These are phyloP conservation scores for Tachuris rubrigastra DNA, from an alignment of 2,113 vertebrate species.

Conservation along the genomic window DNA sequence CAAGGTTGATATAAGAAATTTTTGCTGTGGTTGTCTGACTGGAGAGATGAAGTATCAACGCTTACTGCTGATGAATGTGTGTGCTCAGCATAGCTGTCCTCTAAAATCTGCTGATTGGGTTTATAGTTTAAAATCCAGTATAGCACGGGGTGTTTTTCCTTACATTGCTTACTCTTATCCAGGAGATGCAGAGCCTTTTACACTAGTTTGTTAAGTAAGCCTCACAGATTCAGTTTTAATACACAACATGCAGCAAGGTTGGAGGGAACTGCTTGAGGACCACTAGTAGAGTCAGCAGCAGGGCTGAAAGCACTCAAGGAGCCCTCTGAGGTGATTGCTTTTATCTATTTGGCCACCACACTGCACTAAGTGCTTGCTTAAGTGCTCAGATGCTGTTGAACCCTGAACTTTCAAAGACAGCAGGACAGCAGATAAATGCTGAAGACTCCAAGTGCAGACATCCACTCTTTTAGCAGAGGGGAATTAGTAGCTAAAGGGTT, in stretches of 20 bases:
- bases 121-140: background rate
- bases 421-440: background rate
- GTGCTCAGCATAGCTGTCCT: background rate
- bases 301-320: background rate
- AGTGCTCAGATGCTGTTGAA: conserved; percentile 33
- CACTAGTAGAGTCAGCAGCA: background rate
- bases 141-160: background rate
- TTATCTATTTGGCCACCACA: conserved; percentile 31
- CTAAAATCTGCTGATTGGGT: background rate
- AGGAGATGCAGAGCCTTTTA: background rate
- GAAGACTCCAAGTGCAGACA: background rate
- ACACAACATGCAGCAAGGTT: background rate
- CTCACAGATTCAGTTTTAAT: background rate
- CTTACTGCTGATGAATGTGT: background rate
- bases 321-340: background rate
- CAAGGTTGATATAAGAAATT: background rate
- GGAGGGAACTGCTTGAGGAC: background rate
- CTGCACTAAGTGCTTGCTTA: conserved; percentile 16
- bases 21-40: background rate
- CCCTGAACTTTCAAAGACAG: conserved; percentile 40
- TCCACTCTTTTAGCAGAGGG: background rate
- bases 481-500: conserved; percentile 11
- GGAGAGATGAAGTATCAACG: background rate
- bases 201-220: background rate
- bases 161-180: background rate